Evolutionary conservation across 2,113 vertebrate genomes (phyloP).

Genomic region (Elgaria multicarinata): DNA sequence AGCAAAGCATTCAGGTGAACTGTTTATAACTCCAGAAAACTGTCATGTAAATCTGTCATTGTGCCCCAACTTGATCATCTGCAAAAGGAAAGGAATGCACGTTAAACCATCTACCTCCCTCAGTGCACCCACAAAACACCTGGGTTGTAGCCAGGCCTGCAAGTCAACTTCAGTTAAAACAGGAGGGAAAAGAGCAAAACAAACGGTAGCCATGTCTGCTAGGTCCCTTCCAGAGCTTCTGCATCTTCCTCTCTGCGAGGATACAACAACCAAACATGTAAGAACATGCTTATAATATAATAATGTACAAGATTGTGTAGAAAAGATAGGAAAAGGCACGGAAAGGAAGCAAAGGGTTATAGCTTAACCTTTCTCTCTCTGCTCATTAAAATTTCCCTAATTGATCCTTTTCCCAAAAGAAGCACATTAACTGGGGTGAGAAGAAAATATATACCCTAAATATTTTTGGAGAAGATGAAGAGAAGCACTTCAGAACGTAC

Average conservation of each 20-base stretch:
- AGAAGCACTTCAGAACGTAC: too few relatives aligned
- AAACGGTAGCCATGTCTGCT: neutral
- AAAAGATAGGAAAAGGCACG: neutral
- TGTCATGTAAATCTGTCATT: neutral
- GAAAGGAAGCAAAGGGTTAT: neutral
- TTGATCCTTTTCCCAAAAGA: too few relatives aligned
- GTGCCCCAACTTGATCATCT: neutral
- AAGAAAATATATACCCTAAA: too few relatives aligned
- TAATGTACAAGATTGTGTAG: neutral
- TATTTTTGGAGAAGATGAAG: too few relatives aligned
- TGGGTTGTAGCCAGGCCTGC: neutral
- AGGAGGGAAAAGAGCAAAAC: neutral
- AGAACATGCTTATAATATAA: neutral
- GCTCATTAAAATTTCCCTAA: too few relatives aligned
- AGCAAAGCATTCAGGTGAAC: neutral
- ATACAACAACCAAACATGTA: neutral
- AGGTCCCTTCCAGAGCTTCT: neutral
- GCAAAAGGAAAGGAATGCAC: neutral
- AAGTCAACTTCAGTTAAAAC: neutral
- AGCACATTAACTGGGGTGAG: too few relatives aligned
- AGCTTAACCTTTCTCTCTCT: too few relatives aligned
- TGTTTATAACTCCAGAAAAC: neutral
- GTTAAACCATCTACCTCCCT: neutral
- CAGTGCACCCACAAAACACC: neutral
- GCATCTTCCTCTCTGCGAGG: neutral